Evolutionary conservation across 2,888 invertebrate species (phyloP), one percentile per base, ranked within the genome.

Genomic region (Anorthoa munda): DNA sequence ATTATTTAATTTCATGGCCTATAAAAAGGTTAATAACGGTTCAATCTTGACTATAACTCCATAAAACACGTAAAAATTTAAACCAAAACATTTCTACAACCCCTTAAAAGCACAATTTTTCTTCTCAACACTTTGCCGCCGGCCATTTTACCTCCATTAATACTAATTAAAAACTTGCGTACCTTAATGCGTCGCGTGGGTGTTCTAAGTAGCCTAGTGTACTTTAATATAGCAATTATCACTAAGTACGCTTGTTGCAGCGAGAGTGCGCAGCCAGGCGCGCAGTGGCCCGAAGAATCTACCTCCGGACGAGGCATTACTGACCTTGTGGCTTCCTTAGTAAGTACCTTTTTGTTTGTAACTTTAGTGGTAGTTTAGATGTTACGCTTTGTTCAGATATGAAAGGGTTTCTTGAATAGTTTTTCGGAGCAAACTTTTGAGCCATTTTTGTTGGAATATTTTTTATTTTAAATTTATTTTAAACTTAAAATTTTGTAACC

Each of bases 311-410:
- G 92, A 46, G 92, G 91, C 50, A 92, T 95, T 23, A 91, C 91
- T 0, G 95, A 95, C 86, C 93, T 96, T 81, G 92, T 95, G 2
- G 90, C 93, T 0, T 95, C 95, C 2, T 83, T 96, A 81, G 96
- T 96, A 91, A 95, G 95, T 90, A 79, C 77, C n/a, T 23, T 86
- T 86, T 87, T 21, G 65, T 51, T 75, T 78, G 46, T 58, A 23
- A 2, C 0, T 17, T 15, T 51, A 53, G 1, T 13, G 5, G 53
- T 60, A 26, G 58, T 55, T 61, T 12, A 2, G 23, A 23, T 31
- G 18, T 68, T 21, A 13, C 3, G 48, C 65, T 55, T 23, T 23
- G 15, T 21, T 45, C 9, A 17, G 21, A 9, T 0, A 17, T 7
- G 39, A 21, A 70, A 64, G 60, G 65, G 68, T 72, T 72, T 48